Conservation (phyloP, 2,113 vertebrate genomes). For the Actenoides hombroni region DNA sequence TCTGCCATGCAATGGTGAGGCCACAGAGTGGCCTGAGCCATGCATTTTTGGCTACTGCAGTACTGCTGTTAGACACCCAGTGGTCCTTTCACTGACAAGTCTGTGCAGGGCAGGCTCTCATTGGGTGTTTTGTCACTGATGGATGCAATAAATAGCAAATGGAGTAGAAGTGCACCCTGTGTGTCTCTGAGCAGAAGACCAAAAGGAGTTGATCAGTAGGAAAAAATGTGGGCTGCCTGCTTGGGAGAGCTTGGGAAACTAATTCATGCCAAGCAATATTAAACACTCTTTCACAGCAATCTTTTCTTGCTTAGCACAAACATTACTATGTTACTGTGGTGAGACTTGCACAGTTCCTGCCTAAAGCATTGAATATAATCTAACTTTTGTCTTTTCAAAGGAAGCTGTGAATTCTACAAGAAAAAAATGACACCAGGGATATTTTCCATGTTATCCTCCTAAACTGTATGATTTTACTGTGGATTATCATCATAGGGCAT, state of each 20-base stretch:
- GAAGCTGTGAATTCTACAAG: background rate
- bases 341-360: background rate
- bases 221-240: background rate
- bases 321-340: background rate
- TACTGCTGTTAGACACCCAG: background rate
- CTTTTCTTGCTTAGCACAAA: background rate
- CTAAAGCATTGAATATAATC: background rate
- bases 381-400: background rate
- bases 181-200: background rate
- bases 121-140: background rate
- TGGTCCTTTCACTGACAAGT: background rate
- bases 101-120: background rate
- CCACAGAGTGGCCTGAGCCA: background rate
- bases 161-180: background rate
- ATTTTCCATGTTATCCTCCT: background rate
- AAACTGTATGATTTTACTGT: background rate
- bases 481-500: background rate
- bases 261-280: background rate
- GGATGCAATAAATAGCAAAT: background rate
- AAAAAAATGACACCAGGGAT: background rate
- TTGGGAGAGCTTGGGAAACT: background rate
- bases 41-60: background rate
- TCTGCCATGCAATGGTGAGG: accelerated
- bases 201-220: background rate
- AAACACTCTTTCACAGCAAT: background rate